Evolutionary conservation across 2,113 vertebrate genomes (phyloP).

Genomic region (Bubo bubo): DNA sequence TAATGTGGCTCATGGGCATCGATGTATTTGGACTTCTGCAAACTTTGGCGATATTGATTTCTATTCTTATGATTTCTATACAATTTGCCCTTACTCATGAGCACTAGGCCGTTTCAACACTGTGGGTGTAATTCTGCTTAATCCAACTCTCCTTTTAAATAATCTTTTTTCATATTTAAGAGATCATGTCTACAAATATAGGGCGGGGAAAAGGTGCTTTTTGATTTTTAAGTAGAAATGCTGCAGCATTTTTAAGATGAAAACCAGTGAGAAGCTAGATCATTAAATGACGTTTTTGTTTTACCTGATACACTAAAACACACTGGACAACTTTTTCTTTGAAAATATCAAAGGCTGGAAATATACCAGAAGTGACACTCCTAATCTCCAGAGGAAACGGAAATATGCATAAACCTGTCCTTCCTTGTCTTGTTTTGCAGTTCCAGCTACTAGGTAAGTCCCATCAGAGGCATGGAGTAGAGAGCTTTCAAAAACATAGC

Average conservation of each 20-base stretch:
- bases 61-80: neutral
- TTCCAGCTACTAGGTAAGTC: neutral
- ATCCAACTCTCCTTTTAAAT: neutral
- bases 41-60: neutral
- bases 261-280: neutral
- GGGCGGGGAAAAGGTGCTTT: neutral
- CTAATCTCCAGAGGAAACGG: neutral
- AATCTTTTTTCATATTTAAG: neutral
- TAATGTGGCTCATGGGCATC: rapidly evolving
- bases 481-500: neutral
- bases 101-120: neutral
- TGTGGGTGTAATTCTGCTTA: neutral
- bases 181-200: neutral
- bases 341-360: neutral
- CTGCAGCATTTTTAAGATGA: neutral
- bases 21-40: neutral
- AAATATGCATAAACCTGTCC: neutral
- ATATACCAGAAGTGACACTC: neutral
- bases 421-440: neutral
- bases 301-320: neutral
- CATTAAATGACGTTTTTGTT: neutral
- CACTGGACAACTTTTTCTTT: neutral
- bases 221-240: neutral
- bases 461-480: neutral
- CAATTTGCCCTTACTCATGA: neutral